Evolutionary conservation across 2,888 invertebrate genomes (phyloP), one percentile per base, ranked within the genome.

Genomic region (Ophioninae sp.): DNA sequence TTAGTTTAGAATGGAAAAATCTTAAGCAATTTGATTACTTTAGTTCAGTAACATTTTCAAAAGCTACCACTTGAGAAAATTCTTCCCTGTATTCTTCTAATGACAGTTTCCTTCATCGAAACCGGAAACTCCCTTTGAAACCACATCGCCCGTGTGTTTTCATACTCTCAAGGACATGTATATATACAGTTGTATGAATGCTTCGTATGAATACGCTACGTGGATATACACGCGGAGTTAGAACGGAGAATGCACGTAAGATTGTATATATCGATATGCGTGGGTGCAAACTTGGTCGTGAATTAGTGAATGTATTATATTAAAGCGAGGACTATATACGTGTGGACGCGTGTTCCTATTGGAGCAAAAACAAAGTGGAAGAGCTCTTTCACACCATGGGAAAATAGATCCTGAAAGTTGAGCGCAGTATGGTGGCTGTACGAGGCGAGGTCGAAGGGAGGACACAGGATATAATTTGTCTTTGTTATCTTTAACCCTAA

Each of bases 401-500:
- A 85, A 85, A 80, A 82, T 75, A 67, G 51, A 69, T 51, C 44
- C 63, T 61, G 58, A 10, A 78, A 74, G 59, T 71, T 37, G 63
- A 22, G 64, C 71, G 61, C 61, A 39, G 41, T n/a, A 39, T 39
- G 63, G 68, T 30, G 39, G 63, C n/a, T 64, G 63, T 7, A 7
- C 22, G 44, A 63, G 64, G 37, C 67, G 69, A 22, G 56, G 64
- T 65, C 65, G 44, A 41, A 58, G 37, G 58, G 17, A 63, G 64
- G 63, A 56, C 30, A 30, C n/a, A 37, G 22, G 73, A 82, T 79
- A 79, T 82, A 85, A 86, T 85, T 77, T 85, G 85, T 85, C 84
- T 81, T 86, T 82, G 78, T 85, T 85, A 85, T 85, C 85, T 82
- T 85, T 86, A 85, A 85, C 85, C 83, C 79, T 64, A 85, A 85